Conservation (phyloP, 2,888 invertebrate species). For the Tholera decimalis region DNA sequence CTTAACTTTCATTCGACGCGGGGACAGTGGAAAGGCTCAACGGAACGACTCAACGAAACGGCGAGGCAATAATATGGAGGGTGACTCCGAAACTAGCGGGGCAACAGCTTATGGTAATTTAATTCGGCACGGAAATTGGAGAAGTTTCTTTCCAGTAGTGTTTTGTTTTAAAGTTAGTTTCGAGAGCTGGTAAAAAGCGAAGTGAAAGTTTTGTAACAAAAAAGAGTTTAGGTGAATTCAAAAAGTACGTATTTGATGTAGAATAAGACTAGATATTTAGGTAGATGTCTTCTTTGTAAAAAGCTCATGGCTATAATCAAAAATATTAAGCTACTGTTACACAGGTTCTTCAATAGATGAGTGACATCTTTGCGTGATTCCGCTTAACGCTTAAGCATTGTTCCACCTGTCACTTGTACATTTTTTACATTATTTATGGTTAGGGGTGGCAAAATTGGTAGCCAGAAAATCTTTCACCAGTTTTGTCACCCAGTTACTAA, state of each 20-base stretch:
- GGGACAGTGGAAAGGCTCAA: constrained; percentile 58
- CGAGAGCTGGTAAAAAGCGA: neutral
- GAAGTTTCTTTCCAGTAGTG: neutral
- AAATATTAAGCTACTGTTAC: too few relatives aligned
- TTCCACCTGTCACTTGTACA: too few relatives aligned
- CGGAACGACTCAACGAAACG: constrained; percentile 50
- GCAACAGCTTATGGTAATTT: constrained; percentile 41
- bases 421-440: too few relatives aligned
- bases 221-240: neutral
- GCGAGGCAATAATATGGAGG: constrained; percentile 63
- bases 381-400: too few relatives aligned
- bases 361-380: too few relatives aligned
- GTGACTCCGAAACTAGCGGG: constrained; percentile 49
- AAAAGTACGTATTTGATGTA: neutral
- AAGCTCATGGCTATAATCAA: too few relatives aligned
- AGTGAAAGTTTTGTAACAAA: neutral
- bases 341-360: too few relatives aligned
- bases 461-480: too few relatives aligned
- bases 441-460: too few relatives aligned
- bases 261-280: too few relatives aligned
- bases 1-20: constrained; percentile 62
- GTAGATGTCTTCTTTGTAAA: too few relatives aligned
- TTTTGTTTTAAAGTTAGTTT: constrained; percentile 6
- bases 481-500: too few relatives aligned
- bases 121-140: constrained; percentile 14